These are phyloP conservation scores for Lepisosteus osseus DNA, from an alignment of 2,113 vertebrate genomes.

Conservation along the genomic window DNA sequence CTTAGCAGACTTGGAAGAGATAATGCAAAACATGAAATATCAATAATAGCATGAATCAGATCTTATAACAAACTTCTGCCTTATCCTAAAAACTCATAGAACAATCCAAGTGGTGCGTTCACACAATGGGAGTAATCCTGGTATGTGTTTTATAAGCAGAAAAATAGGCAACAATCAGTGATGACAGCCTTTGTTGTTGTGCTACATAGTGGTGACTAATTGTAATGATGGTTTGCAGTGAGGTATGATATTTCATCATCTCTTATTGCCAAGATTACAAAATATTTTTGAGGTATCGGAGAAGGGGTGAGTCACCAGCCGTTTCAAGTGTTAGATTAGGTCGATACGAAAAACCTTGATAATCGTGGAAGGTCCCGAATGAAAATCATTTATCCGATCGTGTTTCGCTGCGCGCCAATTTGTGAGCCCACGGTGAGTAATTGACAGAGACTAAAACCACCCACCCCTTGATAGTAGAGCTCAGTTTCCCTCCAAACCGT, in stretches of 20 bases:
- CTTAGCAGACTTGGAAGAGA: not conserved
- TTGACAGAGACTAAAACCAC: too few relatives aligned
- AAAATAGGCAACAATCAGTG: slow-evolving; percentile 32
- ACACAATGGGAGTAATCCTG: slow-evolving; percentile 24
- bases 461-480: too few relatives aligned
- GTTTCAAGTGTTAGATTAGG: too few relatives aligned
- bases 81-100: not conserved
- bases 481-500: too few relatives aligned
- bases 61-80: too few relatives aligned
- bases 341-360: too few relatives aligned
- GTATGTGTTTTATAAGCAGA: slow-evolving; percentile 52
- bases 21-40: not conserved
- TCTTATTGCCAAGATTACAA: not conserved
- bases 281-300: slow-evolving; percentile 44
- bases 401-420: too few relatives aligned
- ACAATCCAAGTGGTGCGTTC: not conserved
- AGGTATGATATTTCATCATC: not conserved
- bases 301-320: slow-evolving; percentile 7
- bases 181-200: slow-evolving; percentile 19
- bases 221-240: slow-evolving; percentile 18
- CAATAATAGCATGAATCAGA: too few relatives aligned
- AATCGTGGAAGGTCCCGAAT: too few relatives aligned
- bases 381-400: too few relatives aligned
- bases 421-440: too few relatives aligned
- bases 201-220: slow-evolving; percentile 54